Evolutionary conservation across 2,797 vertebrate species (phyloP), one percentile per base, ranked within the genome.

Genomic region (Cynopterus sphinx): DNA sequence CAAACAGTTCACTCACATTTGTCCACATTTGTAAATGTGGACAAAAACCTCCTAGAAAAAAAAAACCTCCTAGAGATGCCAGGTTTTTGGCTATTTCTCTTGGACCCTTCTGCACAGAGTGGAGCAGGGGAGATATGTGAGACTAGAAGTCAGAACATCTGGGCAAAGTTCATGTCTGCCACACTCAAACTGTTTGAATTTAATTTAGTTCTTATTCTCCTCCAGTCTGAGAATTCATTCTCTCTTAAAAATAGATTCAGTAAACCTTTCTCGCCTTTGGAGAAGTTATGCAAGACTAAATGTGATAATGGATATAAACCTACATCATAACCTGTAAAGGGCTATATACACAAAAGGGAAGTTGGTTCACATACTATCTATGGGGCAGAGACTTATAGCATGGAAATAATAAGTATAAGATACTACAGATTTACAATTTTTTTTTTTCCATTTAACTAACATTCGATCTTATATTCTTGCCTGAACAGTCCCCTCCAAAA

Each of bases 191-290:
- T 67, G 6, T 67, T 6, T 19, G 9, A 43, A 39, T 81, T 95
- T 61, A n/a, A 39, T 75, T 94, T 55, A 36, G 46, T 33, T 55
- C 28, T 28, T 73, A 53, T 89, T 41, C 26, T 71, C 13, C 3
- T 36, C 31, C 9, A 79, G 21, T 33, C 17, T 79, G 61, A 94
- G 22, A 91, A 74, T 59, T 53, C n/a, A 1, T 83, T 87, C 75
- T 26, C 15, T 57, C 12, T 96, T 53, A 70, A 86, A 98, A 97
- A 88, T 0, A 51, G 31, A 41, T 43, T 78, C 46, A 63, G 13
- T 46, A 46, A 87, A 11, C 1, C 9, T 67, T 65, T 53, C 46
- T 83, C 5, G 17, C 12, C 41, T 91, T 83, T 70, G 87, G 7
- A 73, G 31, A 84, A 57, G 10, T 22, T 1, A 15, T 12, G 11